Base-by-base conservation (phyloP, 2,888 invertebrate species). In the Watsonalla binaria region DNA sequence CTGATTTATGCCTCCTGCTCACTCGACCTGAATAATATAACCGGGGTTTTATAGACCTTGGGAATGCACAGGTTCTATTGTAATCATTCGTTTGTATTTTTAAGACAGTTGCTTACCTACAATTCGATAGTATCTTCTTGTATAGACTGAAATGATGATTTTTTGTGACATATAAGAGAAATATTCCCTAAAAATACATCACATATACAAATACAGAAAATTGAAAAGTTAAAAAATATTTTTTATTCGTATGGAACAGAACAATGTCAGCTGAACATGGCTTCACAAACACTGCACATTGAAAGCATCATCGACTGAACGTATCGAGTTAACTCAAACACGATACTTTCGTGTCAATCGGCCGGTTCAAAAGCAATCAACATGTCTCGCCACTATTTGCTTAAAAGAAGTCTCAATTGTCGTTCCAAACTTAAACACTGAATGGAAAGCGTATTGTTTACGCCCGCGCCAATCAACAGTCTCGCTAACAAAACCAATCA, bases 401-500 rank as follows among this genome's bases (percentile, higher is more conserved):
- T 67, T 78, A 82, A 83, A 75, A 82, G 84, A 82, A 80, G 80
- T 80, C 81, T 82, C 84, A 76, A 89, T 87, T 88, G 88, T 87
- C 86, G 81, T 80, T 78, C 74, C 77, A 70, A 87, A 88, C 87
- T 90, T 90, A 87, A 86, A 89, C 87, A 87, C 82, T 78, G 78
- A 72, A 74, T 78, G 78, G 72, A 73, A 70, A 68, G 66, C 80
- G 84, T 82, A 89, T 90, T 90, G 90, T 90, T 90, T 89, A 90
- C 89, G 84, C 71, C 77, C 80, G 76, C 81, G 86, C 86, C 90
- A 90, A 90, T 90, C 89, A 90, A 90, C 90, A 87, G 85, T 80
- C 82, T 80, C 84, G 88, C 88, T 86, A 90, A 90, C 90, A 89
- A 90, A 91, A 91, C 90, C 90, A 91, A 91, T 91, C 91, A 91